Conservation (phyloP, 1,140 invertebrate genomes). For the Anastatus disparis region DNA sequence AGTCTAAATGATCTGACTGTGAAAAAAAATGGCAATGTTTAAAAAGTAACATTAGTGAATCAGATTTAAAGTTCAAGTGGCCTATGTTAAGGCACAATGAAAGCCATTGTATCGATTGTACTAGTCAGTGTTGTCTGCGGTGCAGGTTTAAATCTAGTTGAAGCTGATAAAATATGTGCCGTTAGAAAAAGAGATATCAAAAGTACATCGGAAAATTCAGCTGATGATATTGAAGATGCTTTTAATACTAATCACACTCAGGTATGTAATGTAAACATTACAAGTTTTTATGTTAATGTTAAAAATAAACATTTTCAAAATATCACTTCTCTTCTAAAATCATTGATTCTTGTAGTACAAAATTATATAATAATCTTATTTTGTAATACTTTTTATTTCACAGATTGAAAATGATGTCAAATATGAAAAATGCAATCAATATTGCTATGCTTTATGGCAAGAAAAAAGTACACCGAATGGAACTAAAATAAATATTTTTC, state of each 20-base stretch:
- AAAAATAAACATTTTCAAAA: conserved; percentile 23
- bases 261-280: no score
- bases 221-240: conserved; percentile 46
- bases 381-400: conserved; percentile 19
- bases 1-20: background rate
- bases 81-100: conserved; percentile 52
- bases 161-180: conserved; percentile 54
- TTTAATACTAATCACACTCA: conserved; percentile 50
- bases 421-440: conserved; percentile 56
- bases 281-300: no score
- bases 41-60: background rate
- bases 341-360: background rate
- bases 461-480: conserved; percentile 60
- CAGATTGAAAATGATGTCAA: conserved; percentile 52
- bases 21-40: conserved; percentile 5
- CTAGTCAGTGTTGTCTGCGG: conserved; percentile 42
- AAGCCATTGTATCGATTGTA: conserved; percentile 51
- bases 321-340: no score
- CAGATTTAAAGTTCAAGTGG: conserved; percentile 45
- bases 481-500: conserved; percentile 59
- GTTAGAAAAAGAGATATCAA: conserved; percentile 51
- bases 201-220: conserved; percentile 49
- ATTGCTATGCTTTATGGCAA: conserved; percentile 62
- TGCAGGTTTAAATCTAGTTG: background rate
- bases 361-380: conserved; percentile 13